Evolutionary conservation across 2,113 vertebrate species (phyloP).

Genomic region (Entelurus aequoreus): DNA sequence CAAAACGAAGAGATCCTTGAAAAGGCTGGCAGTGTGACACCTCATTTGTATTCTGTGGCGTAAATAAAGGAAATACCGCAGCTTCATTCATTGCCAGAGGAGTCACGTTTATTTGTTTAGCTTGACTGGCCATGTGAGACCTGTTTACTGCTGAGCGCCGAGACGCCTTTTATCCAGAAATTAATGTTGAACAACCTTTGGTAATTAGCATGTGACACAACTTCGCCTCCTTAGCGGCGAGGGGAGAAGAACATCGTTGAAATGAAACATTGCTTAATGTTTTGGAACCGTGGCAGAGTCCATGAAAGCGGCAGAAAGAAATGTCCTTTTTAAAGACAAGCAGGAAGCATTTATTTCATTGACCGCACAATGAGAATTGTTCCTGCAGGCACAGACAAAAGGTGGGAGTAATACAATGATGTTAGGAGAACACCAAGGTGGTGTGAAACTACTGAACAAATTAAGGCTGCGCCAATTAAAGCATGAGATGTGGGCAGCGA

Average conservation of each 20-base stretch:
- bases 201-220: slow-evolving; percentile 30
- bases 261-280: slow-evolving; percentile 15
- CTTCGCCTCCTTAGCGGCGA: slow-evolving; percentile 6
- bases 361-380: background rate
- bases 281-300: background rate
- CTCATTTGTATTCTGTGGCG: slow-evolving; percentile 37
- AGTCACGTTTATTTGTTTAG: slow-evolving; percentile 15
- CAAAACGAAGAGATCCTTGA: slow-evolving; percentile 26
- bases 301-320: background rate
- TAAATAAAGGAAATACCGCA: background rate
- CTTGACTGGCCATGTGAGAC: slow-evolving; percentile 3
- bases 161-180: slow-evolving; percentile 17
- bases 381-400: slow-evolving; percentile 1
- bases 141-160: background rate
- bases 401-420: background rate
- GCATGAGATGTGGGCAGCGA: background rate
- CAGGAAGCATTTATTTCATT: background rate
- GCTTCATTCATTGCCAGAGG: slow-evolving; percentile 29
- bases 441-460: background rate
- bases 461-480: background rate
- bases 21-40: slow-evolving; percentile 37
- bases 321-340: background rate
- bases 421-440: background rate
- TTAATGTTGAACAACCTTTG: slow-evolving; percentile 13
- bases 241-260: slow-evolving; percentile 25